These are phyloP conservation scores for Synanthedon vespiformis DNA, from an alignment of 2,888 invertebrate species.

Conservation along the genomic window DNA sequence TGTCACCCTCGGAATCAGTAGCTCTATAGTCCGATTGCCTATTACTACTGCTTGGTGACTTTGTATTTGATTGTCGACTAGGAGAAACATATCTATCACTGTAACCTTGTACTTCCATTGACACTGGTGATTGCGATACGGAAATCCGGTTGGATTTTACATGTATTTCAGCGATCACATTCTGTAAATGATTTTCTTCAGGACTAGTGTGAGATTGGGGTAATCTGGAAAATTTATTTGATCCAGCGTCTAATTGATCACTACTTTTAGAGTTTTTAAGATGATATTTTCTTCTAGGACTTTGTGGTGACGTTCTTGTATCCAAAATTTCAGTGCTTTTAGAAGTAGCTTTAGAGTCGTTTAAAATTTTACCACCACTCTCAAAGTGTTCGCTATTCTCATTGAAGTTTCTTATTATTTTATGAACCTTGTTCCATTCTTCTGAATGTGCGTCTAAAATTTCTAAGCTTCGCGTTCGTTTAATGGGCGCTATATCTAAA, in stretches of 20 bases:
- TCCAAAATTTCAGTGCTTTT: conserved; percentile 65
- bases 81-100: conserved; percentile 40
- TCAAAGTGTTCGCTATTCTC: conserved; percentile 45
- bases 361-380: conserved; percentile 51
- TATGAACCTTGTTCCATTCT: conserved; percentile 55
- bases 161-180: conserved; percentile 61
- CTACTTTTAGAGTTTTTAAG: conserved; percentile 54
- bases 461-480: conserved; percentile 80
- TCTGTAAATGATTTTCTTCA: conserved; percentile 30
- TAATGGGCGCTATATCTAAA: conserved; percentile 68
- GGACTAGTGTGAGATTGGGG: conserved; percentile 24
- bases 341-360: conserved; percentile 52
- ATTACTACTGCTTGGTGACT: conserved; percentile 36
- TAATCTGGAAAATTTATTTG: conserved; percentile 37
- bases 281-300: conserved; percentile 36
- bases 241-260: conserved; percentile 52
- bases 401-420: conserved; percentile 47
- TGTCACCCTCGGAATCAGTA: conserved; percentile 33
- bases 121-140: conserved; percentile 50
- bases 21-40: conserved; percentile 26
- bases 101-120: conserved; percentile 38
- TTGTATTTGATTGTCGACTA: conserved; percentile 42
- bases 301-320: conserved; percentile 29
- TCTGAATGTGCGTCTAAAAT: conserved; percentile 67
- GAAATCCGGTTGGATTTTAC: conserved; percentile 51